Conservation (phyloP, 2,113 vertebrate genomes). For the Corydoras sp. region DNA sequence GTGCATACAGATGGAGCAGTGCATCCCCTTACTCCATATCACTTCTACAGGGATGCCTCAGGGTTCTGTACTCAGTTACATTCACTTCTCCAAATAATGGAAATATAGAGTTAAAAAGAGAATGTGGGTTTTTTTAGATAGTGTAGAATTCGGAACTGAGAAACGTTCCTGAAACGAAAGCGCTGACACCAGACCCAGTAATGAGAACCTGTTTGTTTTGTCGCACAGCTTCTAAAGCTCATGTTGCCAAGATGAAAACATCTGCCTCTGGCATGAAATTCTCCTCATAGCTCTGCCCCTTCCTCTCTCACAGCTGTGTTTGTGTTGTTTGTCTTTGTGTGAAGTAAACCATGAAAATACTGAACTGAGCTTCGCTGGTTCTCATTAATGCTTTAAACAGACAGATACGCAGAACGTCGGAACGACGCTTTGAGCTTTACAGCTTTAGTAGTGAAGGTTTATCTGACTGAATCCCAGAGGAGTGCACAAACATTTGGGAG, state of each 20-base stretch:
- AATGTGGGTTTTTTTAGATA: too few species aligned
- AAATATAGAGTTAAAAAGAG: too few species aligned
- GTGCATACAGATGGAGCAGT: too few species aligned
- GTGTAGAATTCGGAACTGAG: too few species aligned
- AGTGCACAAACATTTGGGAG: too few species aligned
- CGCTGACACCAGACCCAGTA: background rate
- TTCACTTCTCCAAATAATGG: too few species aligned
- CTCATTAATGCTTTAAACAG: constrained; percentile 1
- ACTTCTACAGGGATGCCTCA: too few species aligned
- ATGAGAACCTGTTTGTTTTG: background rate
- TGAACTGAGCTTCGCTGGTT: background rate
- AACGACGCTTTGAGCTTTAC: background rate
- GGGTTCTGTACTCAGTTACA: too few species aligned
- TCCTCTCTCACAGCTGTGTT: background rate
- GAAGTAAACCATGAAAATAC: background rate
- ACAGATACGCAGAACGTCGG: background rate
- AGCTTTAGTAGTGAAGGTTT: background rate
- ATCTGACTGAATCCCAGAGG: too few species aligned
- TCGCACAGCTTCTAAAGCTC: background rate
- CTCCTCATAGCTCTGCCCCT: background rate
- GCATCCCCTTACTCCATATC: too few species aligned
- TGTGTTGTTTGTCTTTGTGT: background rate
- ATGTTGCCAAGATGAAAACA: background rate
- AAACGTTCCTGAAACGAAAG: background rate
- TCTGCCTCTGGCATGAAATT: background rate